Evolutionary conservation across 2,888 invertebrate species (phyloP).

Genomic region (Beris chalybata): DNA sequence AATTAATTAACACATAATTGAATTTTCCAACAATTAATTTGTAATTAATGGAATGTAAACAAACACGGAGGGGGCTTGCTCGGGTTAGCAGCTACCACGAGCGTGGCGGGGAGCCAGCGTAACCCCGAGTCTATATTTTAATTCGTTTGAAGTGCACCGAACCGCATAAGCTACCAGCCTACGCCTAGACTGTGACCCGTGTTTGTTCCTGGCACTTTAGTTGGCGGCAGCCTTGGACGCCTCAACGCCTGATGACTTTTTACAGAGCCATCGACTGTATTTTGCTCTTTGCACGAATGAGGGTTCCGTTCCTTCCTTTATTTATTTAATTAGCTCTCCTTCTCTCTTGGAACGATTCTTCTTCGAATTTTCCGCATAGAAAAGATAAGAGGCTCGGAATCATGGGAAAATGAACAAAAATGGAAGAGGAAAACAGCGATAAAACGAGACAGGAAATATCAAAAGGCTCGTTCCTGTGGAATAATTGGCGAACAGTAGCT

Average conservation of each 20-base stretch:
- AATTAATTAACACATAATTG: slow-evolving; percentile 30
- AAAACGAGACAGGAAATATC: slow-evolving; percentile 1
- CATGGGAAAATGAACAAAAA: not conserved
- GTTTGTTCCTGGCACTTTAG: slow-evolving; percentile 6
- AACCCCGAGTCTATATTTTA: slow-evolving; percentile 12
- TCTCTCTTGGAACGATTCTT: too few species aligned
- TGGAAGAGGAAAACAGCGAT: not conserved
- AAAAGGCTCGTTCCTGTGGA: slow-evolving; percentile 18
- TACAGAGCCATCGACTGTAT: not conserved
- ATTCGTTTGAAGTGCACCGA: slow-evolving; percentile 29
- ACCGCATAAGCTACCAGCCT: slow-evolving; percentile 29
- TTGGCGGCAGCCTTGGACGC: not conserved
- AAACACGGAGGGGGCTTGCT: slow-evolving; percentile 11
- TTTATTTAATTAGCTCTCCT: slow-evolving; percentile 27
- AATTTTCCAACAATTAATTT: slow-evolving; percentile 32
- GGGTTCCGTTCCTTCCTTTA: not conserved
- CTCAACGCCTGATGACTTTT: slow-evolving; percentile 7
- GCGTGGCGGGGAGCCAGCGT: not conserved
- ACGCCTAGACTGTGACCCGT: slow-evolving; percentile 2
- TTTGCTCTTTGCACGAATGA: not conserved
- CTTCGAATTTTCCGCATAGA: too few species aligned
- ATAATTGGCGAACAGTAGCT: slow-evolving; percentile 13
- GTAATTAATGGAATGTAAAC: slow-evolving; percentile 33
- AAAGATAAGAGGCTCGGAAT: not conserved
- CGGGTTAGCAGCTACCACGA: not conserved